Percentiles rank a stretch among this genome's conserved stretches.
These are phyloP conservation scores for Crematogaster levior DNA, from an alignment of 2,888 invertebrate species.

Conservation along the genomic window DNA sequence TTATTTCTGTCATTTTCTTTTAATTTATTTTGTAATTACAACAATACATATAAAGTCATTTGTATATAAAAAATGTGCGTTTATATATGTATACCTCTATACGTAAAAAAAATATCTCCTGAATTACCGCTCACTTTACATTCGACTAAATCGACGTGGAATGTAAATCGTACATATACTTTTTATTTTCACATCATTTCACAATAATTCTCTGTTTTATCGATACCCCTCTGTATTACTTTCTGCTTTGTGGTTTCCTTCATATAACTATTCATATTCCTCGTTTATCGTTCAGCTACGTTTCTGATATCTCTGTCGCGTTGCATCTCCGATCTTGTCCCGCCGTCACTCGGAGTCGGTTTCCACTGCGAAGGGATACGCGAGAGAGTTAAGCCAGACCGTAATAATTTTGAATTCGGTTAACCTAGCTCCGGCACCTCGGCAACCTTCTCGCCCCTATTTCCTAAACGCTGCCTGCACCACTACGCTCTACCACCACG, in stretches of 20 bases:
- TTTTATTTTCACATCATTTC: constrained; percentile 49
- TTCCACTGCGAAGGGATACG: constrained; percentile 52
- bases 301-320: constrained; percentile 19
- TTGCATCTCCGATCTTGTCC: constrained; percentile 12
- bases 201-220: constrained; percentile 35
- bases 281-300: constrained; percentile 30
- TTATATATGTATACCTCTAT: not conserved
- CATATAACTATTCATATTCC: not conserved
- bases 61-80: not conserved
- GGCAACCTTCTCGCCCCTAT: constrained; percentile 60
- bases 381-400: constrained; percentile 68
- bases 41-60: not conserved
- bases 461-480: constrained; percentile 58
- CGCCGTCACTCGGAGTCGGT: constrained; percentile 27
- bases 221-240: constrained; percentile 29
- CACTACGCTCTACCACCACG: constrained; percentile 46
- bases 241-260: constrained; percentile 37
- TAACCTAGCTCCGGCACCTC: constrained; percentile 69
- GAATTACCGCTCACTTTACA: not conserved
- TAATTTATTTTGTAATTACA: not conserved
- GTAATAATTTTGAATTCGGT: constrained; percentile 77
- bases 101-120: not conserved
- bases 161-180: not conserved
- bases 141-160: not conserved
- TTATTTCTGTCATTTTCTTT: not conserved